Base-by-base conservation (phyloP, 2,113 vertebrate genomes). In the Phasianus colchicus region DNA sequence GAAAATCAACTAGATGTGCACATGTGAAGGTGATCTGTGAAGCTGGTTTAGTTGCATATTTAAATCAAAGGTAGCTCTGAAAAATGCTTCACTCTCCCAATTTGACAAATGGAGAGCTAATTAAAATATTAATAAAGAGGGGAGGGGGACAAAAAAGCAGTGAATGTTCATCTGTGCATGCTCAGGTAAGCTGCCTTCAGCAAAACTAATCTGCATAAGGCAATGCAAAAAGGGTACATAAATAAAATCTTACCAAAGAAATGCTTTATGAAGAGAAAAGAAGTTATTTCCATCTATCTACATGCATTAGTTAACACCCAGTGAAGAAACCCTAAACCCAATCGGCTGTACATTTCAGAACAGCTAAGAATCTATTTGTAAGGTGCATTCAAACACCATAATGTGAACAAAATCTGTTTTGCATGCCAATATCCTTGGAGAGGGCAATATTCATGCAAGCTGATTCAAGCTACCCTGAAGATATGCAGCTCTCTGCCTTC, bases 371-470 rank as follows among this genome's bases (percentile, higher is more conserved):
- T 69, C 66, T 91, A 93, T 92, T 93, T 93, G 90, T 54, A 79
- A 84, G 83, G 67, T 66, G 73, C 80, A 86, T 89, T 96, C 84
- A 95, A 16, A 85, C 15, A 83, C 29, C 16, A 48, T 9, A 55
- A 42, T 40, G 88, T 1, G 86, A 95, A 96, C 88, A 94, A 86
- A 86, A 81, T 36, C 86, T 95, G 93, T 86, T 96, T 96, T 95
- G 92, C 95, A 95, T 95, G 89, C 96, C 95, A 93, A 95, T 95
- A 92, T 95, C 89, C 77, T 69, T 95, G 87, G 95, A 94, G 94
- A 96, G 89, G 90, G 94, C 95, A 93, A 96, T 89, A 93, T 96
- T 93, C 81, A 96, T 87, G 92, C 67, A 47, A 87, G 70, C 82
- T 92, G 89, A 93, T 95, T 96, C 95, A 96, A 92, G 70, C 86